Conservation (phyloP, 2,888 invertebrate genomes). For the Agrochola lota region DNA sequence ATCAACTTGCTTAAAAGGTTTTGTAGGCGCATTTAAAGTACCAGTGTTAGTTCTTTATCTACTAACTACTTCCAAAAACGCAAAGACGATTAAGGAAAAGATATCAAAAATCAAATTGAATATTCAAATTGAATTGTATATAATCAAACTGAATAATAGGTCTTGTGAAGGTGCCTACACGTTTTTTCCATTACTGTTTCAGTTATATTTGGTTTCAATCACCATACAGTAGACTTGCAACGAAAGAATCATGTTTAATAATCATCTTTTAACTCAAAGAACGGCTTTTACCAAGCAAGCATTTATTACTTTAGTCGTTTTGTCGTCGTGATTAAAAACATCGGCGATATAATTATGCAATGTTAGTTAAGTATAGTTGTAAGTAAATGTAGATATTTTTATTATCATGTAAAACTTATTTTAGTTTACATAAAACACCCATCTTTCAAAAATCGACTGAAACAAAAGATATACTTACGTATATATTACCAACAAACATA, state of each 20-base stretch:
- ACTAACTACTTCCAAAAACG: background rate
- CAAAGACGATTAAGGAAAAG: background rate
- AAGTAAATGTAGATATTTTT: slow-evolving; percentile 51
- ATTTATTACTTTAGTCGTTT: slow-evolving; percentile 46
- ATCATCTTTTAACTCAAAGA: background rate
- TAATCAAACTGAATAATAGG: background rate
- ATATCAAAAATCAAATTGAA: background rate
- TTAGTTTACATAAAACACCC: background rate
- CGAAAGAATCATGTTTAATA: background rate
- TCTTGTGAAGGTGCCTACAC: background rate
- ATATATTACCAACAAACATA: background rate
- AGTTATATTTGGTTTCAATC: slow-evolving; percentile 21
- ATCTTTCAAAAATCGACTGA: background rate
- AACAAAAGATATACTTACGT: background rate
- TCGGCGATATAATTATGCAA: slow-evolving; percentile 48
- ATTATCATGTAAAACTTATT: background rate
- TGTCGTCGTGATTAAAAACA: slow-evolving; percentile 24
- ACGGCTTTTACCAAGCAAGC: slow-evolving; percentile 35
- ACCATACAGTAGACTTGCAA: background rate
- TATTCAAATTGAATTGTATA: background rate
- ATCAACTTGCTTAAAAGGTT: slow-evolving; percentile 1
- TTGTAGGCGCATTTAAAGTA: background rate
- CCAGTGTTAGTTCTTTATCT: background rate
- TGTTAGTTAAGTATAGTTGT: slow-evolving; percentile 54
- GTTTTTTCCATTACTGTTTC: background rate